Percentiles rank a stretch among this genome's conserved stretches.
These are phyloP conservation scores for Plebejus melissa DNA, from an alignment of 2,888 invertebrate genomes.

Conservation along the genomic window DNA sequence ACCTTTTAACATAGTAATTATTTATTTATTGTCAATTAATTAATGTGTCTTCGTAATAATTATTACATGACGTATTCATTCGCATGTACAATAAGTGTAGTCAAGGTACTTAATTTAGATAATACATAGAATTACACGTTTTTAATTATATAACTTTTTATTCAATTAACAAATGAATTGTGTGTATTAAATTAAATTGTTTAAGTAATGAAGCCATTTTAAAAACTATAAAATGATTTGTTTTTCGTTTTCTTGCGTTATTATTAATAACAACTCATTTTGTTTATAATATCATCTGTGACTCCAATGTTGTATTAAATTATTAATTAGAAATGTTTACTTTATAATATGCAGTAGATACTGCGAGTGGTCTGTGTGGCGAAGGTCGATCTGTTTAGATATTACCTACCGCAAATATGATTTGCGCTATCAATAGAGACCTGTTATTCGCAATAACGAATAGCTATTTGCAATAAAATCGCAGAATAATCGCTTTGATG, in stretches of 20 bases:
- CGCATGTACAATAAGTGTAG: too few relatives aligned
- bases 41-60: background rate
- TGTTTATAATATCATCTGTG: background rate
- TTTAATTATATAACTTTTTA: too few relatives aligned
- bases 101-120: too few relatives aligned
- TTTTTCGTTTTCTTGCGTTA: background rate
- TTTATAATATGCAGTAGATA: background rate
- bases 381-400: constrained; percentile 21
- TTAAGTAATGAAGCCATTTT: background rate
- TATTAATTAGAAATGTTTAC: background rate
- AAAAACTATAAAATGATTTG: background rate
- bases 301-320: background rate
- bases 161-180: too few relatives aligned
- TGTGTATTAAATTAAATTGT: too few relatives aligned
- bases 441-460: background rate
- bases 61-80: too few relatives aligned
- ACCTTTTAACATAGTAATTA: background rate
- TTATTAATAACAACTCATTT: background rate
- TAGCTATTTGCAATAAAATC: constrained; percentile 5
- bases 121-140: too few relatives aligned
- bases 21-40: background rate
- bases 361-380: background rate
- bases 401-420: constrained; percentile 5
- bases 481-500: background rate
- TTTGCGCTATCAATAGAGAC: constrained; percentile 5